Conservation (phyloP, 1,140 invertebrate genomes). For the Penaeus japonicus region DNA sequence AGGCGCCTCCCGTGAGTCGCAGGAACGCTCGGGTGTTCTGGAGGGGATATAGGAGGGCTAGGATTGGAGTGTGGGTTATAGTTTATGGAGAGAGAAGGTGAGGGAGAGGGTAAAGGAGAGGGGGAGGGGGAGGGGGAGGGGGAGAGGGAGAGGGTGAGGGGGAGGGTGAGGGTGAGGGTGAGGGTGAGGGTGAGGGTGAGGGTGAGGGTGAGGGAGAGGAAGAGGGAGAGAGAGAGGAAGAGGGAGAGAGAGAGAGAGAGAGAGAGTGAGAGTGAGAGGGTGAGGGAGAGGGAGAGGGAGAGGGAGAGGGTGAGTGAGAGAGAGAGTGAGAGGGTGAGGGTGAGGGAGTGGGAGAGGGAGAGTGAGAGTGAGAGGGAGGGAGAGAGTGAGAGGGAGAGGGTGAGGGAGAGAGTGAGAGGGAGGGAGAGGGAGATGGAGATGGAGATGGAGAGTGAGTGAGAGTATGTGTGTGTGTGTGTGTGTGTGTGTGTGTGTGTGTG, state of each 20-base stretch:
- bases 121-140: not conserved
- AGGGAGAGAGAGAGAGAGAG: not conserved
- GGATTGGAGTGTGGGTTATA: too few relatives aligned
- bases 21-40: too few relatives aligned
- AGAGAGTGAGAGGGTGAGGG: not conserved
- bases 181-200: not conserved
- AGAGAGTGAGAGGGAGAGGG: not conserved
- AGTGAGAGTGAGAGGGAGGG: not conserved
- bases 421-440: not conserved
- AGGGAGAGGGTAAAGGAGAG: not conserved
- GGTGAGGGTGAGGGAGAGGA: not conserved
- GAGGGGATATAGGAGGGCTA: too few relatives aligned
- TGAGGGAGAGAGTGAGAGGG: not conserved
- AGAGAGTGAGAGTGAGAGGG: not conserved
- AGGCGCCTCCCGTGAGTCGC: too few relatives aligned
- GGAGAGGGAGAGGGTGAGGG: not conserved
- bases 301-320: too few relatives aligned
- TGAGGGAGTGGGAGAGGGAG: not conserved
- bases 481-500: too few relatives aligned
- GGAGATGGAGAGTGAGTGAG: not conserved
- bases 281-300: not conserved
- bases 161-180: not conserved
- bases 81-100: too few relatives aligned
- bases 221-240: not conserved
- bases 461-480: too few relatives aligned